Percentiles rank a stretch among this genome's conserved stretches.
Evolutionary conservation across 1,140 invertebrate genomes (phyloP).

Genomic region (Drosophila sucinea): DNA sequence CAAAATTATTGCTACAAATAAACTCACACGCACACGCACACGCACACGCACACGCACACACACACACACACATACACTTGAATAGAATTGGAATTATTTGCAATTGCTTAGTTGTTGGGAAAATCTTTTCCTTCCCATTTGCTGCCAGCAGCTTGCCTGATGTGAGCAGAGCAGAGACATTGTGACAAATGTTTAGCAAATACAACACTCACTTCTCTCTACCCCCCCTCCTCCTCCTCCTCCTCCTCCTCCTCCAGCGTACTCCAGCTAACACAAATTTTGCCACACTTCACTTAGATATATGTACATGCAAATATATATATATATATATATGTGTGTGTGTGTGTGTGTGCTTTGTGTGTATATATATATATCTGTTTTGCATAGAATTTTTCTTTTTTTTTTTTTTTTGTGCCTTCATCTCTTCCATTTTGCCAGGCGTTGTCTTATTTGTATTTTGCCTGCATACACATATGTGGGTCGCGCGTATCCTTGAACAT

Average conservation of each 20-base stretch:
- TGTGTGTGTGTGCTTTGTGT: neutral
- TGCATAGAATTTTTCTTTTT: conserved; percentile 22
- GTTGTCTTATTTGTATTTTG: conserved; percentile 44
- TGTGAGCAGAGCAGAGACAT: conserved; percentile 38
- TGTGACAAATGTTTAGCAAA: conserved; percentile 77
- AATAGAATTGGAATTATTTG: conserved; percentile 25
- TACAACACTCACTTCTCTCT: conserved; percentile 29
- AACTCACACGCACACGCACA: conserved; percentile 19
- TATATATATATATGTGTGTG: neutral
- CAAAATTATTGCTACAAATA: conserved; percentile 27
- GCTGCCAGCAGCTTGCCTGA: conserved; percentile 42
- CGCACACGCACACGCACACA: neutral
- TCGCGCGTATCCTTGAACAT: conserved; percentile 59
- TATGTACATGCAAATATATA: neutral
- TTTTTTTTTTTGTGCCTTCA: neutral
- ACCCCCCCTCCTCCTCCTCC: neutral
- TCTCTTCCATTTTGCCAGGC: conserved; percentile 43
- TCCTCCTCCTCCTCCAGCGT: conserved; percentile 2
- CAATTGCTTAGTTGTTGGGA: conserved; percentile 39
- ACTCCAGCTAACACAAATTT: neutral
- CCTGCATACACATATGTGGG: conserved; percentile 42
- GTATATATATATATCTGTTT: conserved; percentile 26
- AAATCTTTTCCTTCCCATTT: conserved; percentile 69
- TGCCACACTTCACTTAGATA: conserved; percentile 40
- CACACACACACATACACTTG: neutral